Base-by-base conservation (phyloP, 2,113 vertebrate species). In the Amblyopsis rosae region DNA sequence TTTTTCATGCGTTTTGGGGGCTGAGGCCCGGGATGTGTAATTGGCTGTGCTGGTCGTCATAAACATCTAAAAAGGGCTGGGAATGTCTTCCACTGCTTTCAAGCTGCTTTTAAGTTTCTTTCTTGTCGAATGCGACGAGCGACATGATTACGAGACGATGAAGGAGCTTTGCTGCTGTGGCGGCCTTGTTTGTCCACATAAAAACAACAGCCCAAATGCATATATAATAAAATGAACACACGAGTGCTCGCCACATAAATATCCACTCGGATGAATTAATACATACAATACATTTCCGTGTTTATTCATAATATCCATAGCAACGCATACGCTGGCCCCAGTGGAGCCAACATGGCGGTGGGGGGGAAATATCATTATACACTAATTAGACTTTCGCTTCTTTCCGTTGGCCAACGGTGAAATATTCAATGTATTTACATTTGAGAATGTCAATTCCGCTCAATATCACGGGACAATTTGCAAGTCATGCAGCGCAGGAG, bases 381-480 rank as follows among this genome's bases (percentile, higher is more conserved):
- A 70, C 85, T 83, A 87, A 91, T 90, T 87, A 89, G 77, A 81
- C 76, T 73, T n/a, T 53, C 13, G 41, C 64, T 65, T 35, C 62
- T 79, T 87, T 79, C 84, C 83, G 80, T 84, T 47, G 78, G 71
- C 75, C 69, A 68, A 76, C 74, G 73, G 70, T 69, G 70, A 82
- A 83, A 79, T 86, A 85, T 86, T 88, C 74, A 86, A 79, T 87
- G 78, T 81, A 85, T 90, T 85, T 80, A 87, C 86, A 82, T 90
- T 68, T 69, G 53, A 82, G 83, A 83, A 81, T 83, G 88, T 88
- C 89, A 76, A 86, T 91, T 66, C 76, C 48, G 9, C 77, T 92
- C 80, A 86, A 76, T 70, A 82, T 92, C 86, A 85, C 13, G 0
- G 0, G 3, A 13, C 45, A 54, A 90, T 91, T 91, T 87, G 90